These are phyloP conservation scores for Corydoras maculifer DNA, from an alignment of 2,113 vertebrate species.

Conservation along the genomic window DNA sequence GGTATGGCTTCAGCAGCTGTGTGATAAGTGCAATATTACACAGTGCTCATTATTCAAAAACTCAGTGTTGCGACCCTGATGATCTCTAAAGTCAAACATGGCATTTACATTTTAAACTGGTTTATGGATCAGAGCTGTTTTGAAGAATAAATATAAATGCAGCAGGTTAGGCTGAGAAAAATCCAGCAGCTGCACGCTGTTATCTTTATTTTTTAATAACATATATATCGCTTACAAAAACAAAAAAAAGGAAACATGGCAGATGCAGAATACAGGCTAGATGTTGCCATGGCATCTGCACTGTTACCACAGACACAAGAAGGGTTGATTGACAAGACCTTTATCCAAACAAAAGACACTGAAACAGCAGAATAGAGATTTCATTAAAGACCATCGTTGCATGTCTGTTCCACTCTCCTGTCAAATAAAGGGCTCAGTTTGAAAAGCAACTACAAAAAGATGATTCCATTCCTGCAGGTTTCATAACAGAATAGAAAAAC, in stretches of 20 bases:
- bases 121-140: too few relatives aligned
- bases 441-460: not conserved
- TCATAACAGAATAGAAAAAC: not conserved
- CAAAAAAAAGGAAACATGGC: not conserved
- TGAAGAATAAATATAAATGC: too few relatives aligned
- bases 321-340: slow-evolving; percentile 11
- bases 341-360: not conserved
- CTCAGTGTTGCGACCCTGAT: too few relatives aligned
- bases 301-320: slow-evolving; percentile 29
- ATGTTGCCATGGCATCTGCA: slow-evolving; percentile 29
- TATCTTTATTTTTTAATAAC: not conserved
- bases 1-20: too few relatives aligned
- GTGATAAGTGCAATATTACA: too few relatives aligned
- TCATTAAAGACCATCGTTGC: not conserved
- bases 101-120: too few relatives aligned
- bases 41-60: too few relatives aligned
- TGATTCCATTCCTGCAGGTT: not conserved
- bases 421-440: not conserved
- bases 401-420: too few relatives aligned
- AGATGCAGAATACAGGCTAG: not conserved
- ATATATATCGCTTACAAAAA: not conserved
- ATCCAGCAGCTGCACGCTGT: not conserved
- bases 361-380: not conserved
- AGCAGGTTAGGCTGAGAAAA: not conserved
- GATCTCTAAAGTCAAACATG: too few relatives aligned